phyloP scores from a whole-genome alignment of 2,797 vertebrate species.

The Syngnathus acus region DNA sequence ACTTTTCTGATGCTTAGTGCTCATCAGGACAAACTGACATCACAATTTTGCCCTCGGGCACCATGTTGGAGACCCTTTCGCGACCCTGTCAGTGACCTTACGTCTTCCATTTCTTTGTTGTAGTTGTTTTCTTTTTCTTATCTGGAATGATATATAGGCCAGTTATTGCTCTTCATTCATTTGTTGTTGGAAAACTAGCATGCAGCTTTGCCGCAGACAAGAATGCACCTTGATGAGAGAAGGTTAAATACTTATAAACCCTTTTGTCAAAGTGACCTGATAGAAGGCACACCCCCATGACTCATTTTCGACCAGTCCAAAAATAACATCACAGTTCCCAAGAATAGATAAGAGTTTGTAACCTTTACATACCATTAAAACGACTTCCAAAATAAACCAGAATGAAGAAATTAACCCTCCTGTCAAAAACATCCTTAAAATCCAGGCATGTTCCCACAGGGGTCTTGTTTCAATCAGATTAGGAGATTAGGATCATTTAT shows the following conservation, averaged over 20 bases:
- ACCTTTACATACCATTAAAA: not conserved
- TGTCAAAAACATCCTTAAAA: constrained; percentile 16
- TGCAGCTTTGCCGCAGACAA: constrained; percentile 20
- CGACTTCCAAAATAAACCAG: constrained; percentile 11
- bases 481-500: constrained; percentile 70
- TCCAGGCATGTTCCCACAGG: constrained; percentile 27
- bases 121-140: too few relatives aligned
- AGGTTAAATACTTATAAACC: constrained; percentile 70
- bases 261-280: constrained; percentile 47
- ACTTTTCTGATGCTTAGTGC: too few relatives aligned
- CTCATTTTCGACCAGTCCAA: constrained; percentile 20
- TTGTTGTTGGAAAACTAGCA: constrained; percentile 13
- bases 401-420: constrained; percentile 4
- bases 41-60: too few relatives aligned
- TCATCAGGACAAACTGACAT: too few relatives aligned
- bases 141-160: not conserved
- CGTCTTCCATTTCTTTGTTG: too few relatives aligned
- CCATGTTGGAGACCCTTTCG: too few relatives aligned
- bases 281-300: constrained; percentile 38
- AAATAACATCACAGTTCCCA: not conserved
- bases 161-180: not conserved
- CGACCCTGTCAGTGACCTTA: too few relatives aligned
- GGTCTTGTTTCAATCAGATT: constrained; percentile 72
- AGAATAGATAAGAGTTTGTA: not conserved
- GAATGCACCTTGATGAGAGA: constrained; percentile 54